Base-by-base conservation (phyloP, 2,888 invertebrate genomes). In the Caenorhabditis virilis region DNA sequence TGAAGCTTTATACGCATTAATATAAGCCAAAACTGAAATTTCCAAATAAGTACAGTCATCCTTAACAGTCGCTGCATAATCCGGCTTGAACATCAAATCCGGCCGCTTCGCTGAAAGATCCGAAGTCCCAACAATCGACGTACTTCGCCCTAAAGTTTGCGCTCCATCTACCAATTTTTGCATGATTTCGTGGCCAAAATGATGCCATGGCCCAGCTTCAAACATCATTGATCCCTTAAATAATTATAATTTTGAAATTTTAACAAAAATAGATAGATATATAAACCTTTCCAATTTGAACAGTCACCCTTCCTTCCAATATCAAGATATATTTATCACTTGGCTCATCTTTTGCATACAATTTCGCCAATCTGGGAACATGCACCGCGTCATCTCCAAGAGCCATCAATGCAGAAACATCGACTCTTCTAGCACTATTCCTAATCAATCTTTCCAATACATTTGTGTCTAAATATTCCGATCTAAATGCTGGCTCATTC, bases 201-300 rank as follows among this genome's bases (percentile, higher is more conserved):
- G 93, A 0, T 93, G 92, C 86, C 97, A 97, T 22, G 95, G 94
- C 0, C 97, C 95, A 58, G 92, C 91, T 83, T 95, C 94, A 85
- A 95, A 97, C 63, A 91, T 88, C 79, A 97, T 88, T 84, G 90
- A 91, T 41, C 72, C 61, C 62, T 70, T 49, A 15, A 41, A 6
- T n/a, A n/a, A n/a, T n/a, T n/a, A n/a, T n/a, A n/a, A n/a, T n/a
- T n/a, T n/a, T n/a, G n/a, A n/a, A n/a, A n/a, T 35, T 35, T 35
- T 13, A 35, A 1, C 1, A 35, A 35, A 35, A n/a, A 13, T 35
- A 13, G 15, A 35, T 15, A 35, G 13, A n/a, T 26, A 39, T 16
- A 23, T 30, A 23, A 18, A 72, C 72, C 61, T 74, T 79, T 0
- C 97, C 97, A 58, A 97, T 92, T 0, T 90, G 59, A 3, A 73